Conservation (phyloP, 2,888 invertebrate genomes). For the Ennomos quercinarius region DNA sequence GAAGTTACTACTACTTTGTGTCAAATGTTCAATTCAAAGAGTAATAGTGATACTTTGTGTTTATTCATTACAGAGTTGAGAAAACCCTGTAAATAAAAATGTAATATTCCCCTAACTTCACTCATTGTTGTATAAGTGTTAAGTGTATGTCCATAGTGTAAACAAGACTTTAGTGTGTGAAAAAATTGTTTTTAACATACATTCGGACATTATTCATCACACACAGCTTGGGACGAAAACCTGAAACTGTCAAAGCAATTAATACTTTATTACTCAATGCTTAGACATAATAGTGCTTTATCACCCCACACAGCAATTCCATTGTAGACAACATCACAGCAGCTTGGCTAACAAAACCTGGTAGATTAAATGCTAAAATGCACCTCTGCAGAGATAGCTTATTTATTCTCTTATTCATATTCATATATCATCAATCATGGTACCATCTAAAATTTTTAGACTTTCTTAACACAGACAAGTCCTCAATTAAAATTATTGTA, state of each 20-base stretch:
- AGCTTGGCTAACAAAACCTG: constrained; percentile 42
- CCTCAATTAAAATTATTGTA: too few species aligned
- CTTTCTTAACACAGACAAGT: constrained; percentile 12
- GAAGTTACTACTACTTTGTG: too few species aligned
- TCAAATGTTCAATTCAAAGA: too few species aligned
- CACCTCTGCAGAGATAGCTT: constrained; percentile 14
- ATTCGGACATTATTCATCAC: constrained; percentile 33
- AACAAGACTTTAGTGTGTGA: constrained; percentile 15
- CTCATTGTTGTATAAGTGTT: constrained; percentile 5
- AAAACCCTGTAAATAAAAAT: constrained; percentile 1
- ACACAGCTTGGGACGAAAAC: constrained; percentile 49
- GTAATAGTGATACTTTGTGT: too few species aligned
- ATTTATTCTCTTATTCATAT: constrained; percentile 9
- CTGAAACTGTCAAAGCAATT: constrained; percentile 43
- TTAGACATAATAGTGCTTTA: constrained; percentile 47
- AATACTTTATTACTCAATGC: constrained; percentile 39
- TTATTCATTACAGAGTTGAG: background rate
- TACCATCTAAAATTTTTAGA: background rate
- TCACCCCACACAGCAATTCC: constrained; percentile 38
- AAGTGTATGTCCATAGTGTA: constrained; percentile 13
- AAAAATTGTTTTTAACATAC: constrained; percentile 6
- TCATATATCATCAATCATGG: constrained; percentile 10
- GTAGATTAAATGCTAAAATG: constrained; percentile 23
- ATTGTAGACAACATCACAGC: constrained; percentile 40
- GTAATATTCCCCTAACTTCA: background rate